Percentiles rank a stretch among this genome's conserved stretches.
phyloP scores from a whole-genome alignment of 2,113 vertebrate genomes.

The Tenebrosternarchus preto region DNA sequence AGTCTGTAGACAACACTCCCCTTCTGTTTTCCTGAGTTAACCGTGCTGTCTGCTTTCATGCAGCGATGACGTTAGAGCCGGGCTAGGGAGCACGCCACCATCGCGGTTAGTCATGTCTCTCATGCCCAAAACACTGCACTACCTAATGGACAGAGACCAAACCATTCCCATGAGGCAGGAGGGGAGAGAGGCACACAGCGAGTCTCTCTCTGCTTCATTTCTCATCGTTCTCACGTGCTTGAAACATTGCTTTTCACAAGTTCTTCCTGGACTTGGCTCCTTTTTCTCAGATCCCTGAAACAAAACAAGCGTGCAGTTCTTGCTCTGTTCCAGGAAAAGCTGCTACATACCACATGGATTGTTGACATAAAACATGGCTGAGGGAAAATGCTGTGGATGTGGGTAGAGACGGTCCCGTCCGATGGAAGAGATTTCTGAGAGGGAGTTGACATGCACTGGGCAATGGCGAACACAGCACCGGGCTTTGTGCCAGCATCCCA shows the following conservation, averaged over 20 bases:
- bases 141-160: not conserved
- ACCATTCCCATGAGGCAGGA: not conserved
- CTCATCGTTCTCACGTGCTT: not conserved
- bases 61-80: not conserved
- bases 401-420: slow-evolving; percentile 23
- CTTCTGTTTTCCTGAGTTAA: slow-evolving; percentile 12
- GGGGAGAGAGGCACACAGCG: not conserved
- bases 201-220: not conserved
- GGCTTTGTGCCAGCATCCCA: not conserved
- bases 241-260: not conserved
- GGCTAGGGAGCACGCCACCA: not conserved
- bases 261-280: not conserved
- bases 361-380: slow-evolving; percentile 24
- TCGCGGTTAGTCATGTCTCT: not conserved
- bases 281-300: slow-evolving; percentile 9
- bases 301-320: not conserved
- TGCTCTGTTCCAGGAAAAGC: slow-evolving; percentile 35
- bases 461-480: not conserved
- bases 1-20: not conserved
- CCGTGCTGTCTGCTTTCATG: not conserved
- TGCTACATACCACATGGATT: slow-evolving; percentile 28
- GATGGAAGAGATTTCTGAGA: not conserved
- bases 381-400: slow-evolving; percentile 42
- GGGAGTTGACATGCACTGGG: not conserved
- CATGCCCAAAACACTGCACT: slow-evolving; percentile 1